Evolutionary conservation across 2,888 invertebrate species (phyloP), one percentile per base, ranked within the genome.

Genomic region (Noctua janthe): DNA sequence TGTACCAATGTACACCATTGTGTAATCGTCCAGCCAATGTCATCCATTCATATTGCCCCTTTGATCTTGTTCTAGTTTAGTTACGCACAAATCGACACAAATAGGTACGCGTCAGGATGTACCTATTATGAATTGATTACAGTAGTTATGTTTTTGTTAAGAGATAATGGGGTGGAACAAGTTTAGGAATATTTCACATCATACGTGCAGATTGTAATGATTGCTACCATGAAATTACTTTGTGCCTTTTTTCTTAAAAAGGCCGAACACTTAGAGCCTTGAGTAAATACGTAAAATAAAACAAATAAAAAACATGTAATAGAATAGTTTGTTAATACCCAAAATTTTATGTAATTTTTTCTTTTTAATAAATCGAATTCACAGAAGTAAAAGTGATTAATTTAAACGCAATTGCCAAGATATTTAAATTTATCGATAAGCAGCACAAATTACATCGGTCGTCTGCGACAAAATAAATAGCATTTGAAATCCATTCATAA

Each of bases 51-150:
- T 83, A 81, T 83, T 87, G 85, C 81, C 81, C 82, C 83, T 84
- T 84, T 85, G 87, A 85, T 87, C 89, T 87, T 86, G 87, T 82
- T 90, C 88, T 85, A 83, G 74, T 87, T 88, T 88, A 78, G 87
- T 79, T 82, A 88, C 83, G 89, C 82, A 70, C 81, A 81, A 88
- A 78, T 81, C 78, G 79, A 78, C 71, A 81, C 78, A 82, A 76
- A 86, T 83, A 79, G 71, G 64, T 77, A 66, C 74, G 67, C 66
- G 78, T 59, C 78, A 77, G 87, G 77, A 87, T 90, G 81, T 81
- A 59, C 4, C 70, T 83, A 73, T 84, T 84, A 83, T 75, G 74
- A 83, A 87, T 82, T 76, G 76, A 88, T 88, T 83, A 76, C 47
- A 29, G 74, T 82, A 71, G 62, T 77, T 79, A 82, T 51, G 66